A percentile compares a stretch with the other conserved stretches of the same genome.
Conservation (phyloP, 2,888 invertebrate genomes). For the Coenonympha glycerion region DNA sequence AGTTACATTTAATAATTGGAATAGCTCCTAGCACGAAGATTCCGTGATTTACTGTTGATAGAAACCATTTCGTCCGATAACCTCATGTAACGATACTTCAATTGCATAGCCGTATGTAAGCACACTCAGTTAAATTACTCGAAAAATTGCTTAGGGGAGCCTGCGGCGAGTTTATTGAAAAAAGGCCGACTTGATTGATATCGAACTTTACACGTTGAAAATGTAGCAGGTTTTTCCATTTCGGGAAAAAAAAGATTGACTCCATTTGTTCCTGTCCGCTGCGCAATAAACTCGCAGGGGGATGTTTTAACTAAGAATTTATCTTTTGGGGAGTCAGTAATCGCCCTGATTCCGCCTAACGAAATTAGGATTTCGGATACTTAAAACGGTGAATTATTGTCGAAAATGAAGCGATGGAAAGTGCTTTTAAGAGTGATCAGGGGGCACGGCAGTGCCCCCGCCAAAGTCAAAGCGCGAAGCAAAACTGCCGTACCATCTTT, state of each 20-base stretch:
- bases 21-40: not conserved
- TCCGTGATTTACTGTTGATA: not conserved
- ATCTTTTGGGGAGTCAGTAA: constrained; percentile 59
- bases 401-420: constrained; percentile 16
- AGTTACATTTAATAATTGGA: too few species aligned
- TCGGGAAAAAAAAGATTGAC: constrained; percentile 71
- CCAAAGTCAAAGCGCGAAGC: too few species aligned
- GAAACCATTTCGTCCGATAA: not conserved
- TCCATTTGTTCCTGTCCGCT: constrained; percentile 73
- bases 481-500: too few species aligned
- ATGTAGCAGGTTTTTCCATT: constrained; percentile 64
- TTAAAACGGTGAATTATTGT: constrained; percentile 41
- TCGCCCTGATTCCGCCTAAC: constrained; percentile 55
- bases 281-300: constrained; percentile 66
- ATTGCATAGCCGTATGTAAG: not conserved
- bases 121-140: constrained; percentile 59
- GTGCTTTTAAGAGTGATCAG: constrained; percentile 9
- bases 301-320: constrained; percentile 67
- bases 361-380: constrained; percentile 43
- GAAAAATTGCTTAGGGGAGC: constrained; percentile 60
- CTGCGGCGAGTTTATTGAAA: constrained; percentile 69
- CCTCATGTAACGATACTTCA: not conserved
- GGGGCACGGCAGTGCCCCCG: too few species aligned
- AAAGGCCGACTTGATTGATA: constrained; percentile 73
- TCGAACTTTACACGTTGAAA: constrained; percentile 71